These are phyloP conservation scores for Recurvirostra avosetta DNA, from an alignment of 2,113 vertebrate genomes.

Conservation along the genomic window DNA sequence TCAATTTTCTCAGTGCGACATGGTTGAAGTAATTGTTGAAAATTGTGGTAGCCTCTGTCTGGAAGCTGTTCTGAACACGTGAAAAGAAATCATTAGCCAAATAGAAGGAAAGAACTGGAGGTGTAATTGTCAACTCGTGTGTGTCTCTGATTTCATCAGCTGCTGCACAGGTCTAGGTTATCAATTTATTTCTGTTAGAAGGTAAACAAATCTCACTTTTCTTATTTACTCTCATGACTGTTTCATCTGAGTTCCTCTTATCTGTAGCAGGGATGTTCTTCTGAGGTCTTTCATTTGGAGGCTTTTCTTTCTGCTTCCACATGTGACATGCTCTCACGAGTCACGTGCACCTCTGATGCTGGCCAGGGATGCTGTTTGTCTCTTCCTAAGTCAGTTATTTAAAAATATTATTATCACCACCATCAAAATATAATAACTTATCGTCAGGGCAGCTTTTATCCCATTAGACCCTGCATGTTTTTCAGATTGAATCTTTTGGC, in stretches of 20 bases:
- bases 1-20: background rate
- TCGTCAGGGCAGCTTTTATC: background rate
- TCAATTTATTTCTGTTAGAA: constrained; percentile 13
- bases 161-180: constrained; percentile 12
- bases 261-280: constrained; percentile 15
- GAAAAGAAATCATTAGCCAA: constrained; percentile 3
- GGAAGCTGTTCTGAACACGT: background rate
- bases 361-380: background rate
- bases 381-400: background rate
- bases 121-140: background rate
- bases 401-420: background rate
- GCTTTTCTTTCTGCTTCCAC: background rate
- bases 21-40: background rate
- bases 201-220: constrained; percentile 39
- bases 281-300: background rate
- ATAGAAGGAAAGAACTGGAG: background rate
- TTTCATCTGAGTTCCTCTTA: background rate
- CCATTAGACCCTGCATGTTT: background rate
- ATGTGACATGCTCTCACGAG: background rate
- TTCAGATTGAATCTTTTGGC: background rate
- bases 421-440: background rate
- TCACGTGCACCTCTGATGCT: background rate
- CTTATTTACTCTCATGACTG: background rate
- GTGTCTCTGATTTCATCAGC: background rate
- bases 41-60: background rate